Evolutionary conservation across 2,888 invertebrate genomes (phyloP).

Genomic region (Drosophila kambysellisi): DNA sequence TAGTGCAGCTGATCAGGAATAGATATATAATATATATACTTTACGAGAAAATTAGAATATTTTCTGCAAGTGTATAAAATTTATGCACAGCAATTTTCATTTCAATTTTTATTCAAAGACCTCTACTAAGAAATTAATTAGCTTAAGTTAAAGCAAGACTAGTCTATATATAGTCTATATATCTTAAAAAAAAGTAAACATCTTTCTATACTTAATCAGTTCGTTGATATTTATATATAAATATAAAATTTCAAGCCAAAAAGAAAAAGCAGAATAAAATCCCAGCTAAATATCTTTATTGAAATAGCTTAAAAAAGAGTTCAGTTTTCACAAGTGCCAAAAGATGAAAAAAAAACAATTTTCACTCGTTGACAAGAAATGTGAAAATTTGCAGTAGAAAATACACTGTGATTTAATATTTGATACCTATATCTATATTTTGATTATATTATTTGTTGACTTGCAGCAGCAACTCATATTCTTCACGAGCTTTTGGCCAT

Average conservation of each 20-base stretch:
- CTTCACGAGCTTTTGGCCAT: background rate
- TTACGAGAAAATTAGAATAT: background rate
- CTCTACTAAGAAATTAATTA: background rate
- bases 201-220: background rate
- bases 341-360: background rate
- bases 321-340: background rate
- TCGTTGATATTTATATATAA: background rate
- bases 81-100: too few relatives aligned
- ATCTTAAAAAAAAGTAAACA: rapidly evolving
- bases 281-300: background rate
- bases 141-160: rapidly evolving
- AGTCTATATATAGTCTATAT: background rate
- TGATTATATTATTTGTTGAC: background rate
- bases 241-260: background rate
- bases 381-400: background rate
- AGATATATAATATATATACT: background rate
- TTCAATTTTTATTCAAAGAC: background rate
- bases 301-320: background rate
- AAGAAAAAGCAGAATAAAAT: background rate
- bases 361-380: background rate
- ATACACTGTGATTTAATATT: background rate
- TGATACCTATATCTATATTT: rapidly evolving
- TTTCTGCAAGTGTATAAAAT: background rate
- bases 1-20: background rate
- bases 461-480: background rate